Percentiles rank a stretch among this genome's conserved stretches.
phyloP scores from a whole-genome alignment of 2,113 vertebrate genomes.

The Trinectes maculatus region DNA sequence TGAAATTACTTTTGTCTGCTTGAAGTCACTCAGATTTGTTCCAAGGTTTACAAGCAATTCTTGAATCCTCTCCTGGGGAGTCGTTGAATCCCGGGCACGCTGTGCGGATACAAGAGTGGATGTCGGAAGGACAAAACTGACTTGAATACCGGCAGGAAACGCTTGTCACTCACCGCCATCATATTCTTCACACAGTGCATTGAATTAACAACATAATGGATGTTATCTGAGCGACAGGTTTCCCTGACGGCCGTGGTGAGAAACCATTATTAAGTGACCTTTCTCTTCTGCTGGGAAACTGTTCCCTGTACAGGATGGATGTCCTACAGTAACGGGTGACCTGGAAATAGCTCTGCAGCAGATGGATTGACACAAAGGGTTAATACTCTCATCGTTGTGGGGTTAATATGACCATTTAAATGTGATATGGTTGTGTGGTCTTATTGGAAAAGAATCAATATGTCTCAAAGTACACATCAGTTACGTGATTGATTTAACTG shows the following conservation, averaged over 20 bases:
- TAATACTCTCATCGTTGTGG: conserved; percentile 24
- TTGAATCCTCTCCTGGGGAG: conserved; percentile 12
- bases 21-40: conserved; percentile 12
- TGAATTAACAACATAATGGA: conserved; percentile 51
- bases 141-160: conserved; percentile 25
- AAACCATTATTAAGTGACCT: conserved; percentile 55
- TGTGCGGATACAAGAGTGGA: not conserved
- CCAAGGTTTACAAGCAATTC: conserved; percentile 24
- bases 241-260: conserved; percentile 35
- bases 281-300: conserved; percentile 38
- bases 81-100: conserved; percentile 26
- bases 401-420: conserved; percentile 49
- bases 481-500: conserved; percentile 14
- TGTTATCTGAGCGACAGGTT: conserved; percentile 50
- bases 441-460: conserved; percentile 25
- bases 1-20: conserved; percentile 21
- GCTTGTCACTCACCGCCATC: conserved; percentile 22
- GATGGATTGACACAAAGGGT: conserved; percentile 29
- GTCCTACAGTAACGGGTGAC: conserved; percentile 31
- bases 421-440: conserved; percentile 16
- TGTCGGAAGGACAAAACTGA: conserved; percentile 15
- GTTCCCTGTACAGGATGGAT: conserved; percentile 40
- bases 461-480: conserved; percentile 6
- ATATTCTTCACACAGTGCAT: conserved; percentile 25
- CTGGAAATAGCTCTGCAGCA: conserved; percentile 13